Base-by-base conservation (phyloP, 2,797 vertebrate species). In the Gymnopithys bicolor region DNA sequence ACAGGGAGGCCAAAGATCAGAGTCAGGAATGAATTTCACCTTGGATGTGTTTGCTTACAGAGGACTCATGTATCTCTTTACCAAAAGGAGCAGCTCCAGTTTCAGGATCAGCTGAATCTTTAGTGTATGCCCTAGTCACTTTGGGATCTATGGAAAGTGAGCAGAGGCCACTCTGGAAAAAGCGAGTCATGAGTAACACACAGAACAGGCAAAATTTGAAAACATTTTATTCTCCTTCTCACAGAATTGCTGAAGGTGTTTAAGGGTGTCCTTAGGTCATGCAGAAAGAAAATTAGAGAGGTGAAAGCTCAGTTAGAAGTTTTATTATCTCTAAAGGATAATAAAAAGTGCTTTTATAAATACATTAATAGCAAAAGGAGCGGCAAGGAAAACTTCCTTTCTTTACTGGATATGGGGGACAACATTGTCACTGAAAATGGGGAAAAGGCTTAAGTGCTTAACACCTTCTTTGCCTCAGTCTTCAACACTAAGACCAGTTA, bases 81-180 rank as follows among this genome's bases (percentile, higher is more conserved):
- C 48, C 17, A 2, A 86, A 87, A 84, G 70, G 19, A 84, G 51
- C 52, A 77, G 82, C 84, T 96, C 92, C 69, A 10, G 66, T 97
- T 96, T 95, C 94, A 95, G 73, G 69, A 90, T 94, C 83, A 79
- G 48, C 76, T 91, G 94, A 78, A 86, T 91, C 82, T 81, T 87
- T 39, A 73, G 66, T 0, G 1, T 74, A 21, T 71, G 60, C 62
- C 24, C 5, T 37, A 25, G 39, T 1, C 7, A 8, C 87, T 91
- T 85, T 2, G 11, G 46, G 25, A 9, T 83, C 78, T 84, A 17
- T 37, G 39, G 59, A 77, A 87, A 80, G 70, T 41, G 37, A 92
- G 43, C n/a, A 86, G 76, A 73, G 75, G 58, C 35, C 15, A 12
- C 33, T 75, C 43, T 76, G 76, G 67, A 73, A 78, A 84, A 70